These are phyloP conservation scores for Psittacula derbiana DNA, from an alignment of 2,797 vertebrate genomes.

Conservation along the genomic window DNA sequence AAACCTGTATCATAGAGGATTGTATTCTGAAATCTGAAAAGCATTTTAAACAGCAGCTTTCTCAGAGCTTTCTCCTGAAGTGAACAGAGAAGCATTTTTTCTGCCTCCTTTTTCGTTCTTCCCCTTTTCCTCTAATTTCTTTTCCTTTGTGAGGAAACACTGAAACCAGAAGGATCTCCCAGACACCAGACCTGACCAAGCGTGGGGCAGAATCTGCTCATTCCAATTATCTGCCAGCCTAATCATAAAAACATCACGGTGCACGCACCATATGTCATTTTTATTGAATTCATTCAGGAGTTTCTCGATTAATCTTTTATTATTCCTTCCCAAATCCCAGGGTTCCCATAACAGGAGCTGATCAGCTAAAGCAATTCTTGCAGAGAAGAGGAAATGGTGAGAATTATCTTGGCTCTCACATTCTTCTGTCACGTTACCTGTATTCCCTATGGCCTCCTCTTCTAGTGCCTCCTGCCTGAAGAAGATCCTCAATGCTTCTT, in stretches of 20 bases:
- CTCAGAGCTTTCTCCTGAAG: background rate
- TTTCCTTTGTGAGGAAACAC: background rate
- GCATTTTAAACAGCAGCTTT: background rate
- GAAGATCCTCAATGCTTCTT: background rate
- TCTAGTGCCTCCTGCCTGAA: background rate
- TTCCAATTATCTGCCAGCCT: constrained; percentile 82
- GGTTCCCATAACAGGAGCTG: constrained; percentile 68
- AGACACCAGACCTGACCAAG: constrained; percentile 72
- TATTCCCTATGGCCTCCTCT: background rate
- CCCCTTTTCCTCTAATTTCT: background rate
- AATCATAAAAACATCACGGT: constrained; percentile 78
- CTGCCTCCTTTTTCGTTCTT: background rate
- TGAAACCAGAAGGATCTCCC: constrained; percentile 67
- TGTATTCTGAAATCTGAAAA: background rate
- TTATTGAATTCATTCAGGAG: constrained; percentile 79
- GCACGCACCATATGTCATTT: constrained; percentile 78
- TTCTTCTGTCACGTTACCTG: background rate
- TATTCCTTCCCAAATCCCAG: constrained; percentile 79
- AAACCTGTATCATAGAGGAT: background rate
- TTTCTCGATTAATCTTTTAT: constrained; percentile 83
- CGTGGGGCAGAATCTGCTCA: constrained; percentile 73
- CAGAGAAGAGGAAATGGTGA: constrained; percentile 27
- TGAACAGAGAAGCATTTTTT: background rate
- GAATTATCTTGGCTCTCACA: constrained; percentile 30
- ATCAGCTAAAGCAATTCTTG: constrained; percentile 75